These are phyloP conservation scores for Oreochromis aureus DNA, from an alignment of 2,113 vertebrate species.

Conservation along the genomic window DNA sequence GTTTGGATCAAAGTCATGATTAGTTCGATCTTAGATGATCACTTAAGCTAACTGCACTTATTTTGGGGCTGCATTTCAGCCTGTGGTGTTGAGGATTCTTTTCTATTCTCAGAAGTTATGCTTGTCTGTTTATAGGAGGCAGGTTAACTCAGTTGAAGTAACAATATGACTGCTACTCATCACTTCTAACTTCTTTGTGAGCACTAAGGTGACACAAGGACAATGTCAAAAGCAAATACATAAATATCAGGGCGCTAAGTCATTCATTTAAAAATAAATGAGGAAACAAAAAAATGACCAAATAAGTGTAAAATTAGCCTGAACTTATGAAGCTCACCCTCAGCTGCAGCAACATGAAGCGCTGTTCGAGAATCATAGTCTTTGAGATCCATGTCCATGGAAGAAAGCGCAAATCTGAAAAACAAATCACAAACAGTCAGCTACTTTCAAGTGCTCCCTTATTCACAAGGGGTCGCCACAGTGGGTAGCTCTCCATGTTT, in stretches of 20 bases:
- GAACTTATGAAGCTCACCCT: constrained; percentile 65
- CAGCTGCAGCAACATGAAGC: constrained; percentile 80
- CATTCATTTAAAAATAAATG: background rate
- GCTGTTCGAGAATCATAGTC: constrained; percentile 84
- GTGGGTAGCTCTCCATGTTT: background rate
- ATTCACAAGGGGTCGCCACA: background rate
- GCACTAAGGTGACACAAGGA: background rate
- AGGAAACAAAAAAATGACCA: fast-evolving
- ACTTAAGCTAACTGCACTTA: background rate
- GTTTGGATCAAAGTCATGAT: background rate
- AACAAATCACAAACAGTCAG: background rate
- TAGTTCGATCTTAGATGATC: background rate
- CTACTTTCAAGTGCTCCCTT: background rate
- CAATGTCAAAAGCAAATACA: background rate
- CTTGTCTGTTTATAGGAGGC: background rate
- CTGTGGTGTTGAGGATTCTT: too few species aligned
- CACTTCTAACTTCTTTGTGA: background rate
- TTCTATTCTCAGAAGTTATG: background rate
- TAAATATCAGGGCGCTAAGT: background rate
- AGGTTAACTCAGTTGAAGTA: background rate
- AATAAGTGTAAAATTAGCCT: background rate
- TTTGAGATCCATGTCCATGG: constrained; percentile 83
- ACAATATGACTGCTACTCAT: background rate
- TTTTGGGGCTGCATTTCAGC: background rate
- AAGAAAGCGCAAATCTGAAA: constrained; percentile 81